A percentile compares a stretch with the other conserved stretches of the same genome.
Conservation (phyloP, 2,888 invertebrate genomes). For the Drosophila formosana region DNA sequence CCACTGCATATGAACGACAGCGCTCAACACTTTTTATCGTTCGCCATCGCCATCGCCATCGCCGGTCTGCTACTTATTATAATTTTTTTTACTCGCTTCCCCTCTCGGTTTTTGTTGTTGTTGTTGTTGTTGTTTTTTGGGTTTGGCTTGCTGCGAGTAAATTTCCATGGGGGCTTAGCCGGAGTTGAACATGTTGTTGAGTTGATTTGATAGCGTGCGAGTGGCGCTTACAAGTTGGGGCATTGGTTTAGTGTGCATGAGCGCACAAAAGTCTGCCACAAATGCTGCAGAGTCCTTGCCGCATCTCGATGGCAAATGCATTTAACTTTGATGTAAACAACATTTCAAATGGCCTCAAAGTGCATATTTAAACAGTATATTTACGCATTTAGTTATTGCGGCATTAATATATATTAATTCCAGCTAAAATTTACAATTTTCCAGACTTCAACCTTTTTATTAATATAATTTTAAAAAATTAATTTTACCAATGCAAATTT, state of each 20-base stretch:
- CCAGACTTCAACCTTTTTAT: too few relatives aligned
- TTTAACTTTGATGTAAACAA: slow-evolving; percentile 37
- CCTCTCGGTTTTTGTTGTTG: slow-evolving; percentile 1
- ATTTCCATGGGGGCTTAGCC: slow-evolving; percentile 74
- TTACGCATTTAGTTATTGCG: background rate
- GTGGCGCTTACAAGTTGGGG: slow-evolving; percentile 52
- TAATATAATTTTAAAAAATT: too few relatives aligned
- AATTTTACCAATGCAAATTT: too few relatives aligned
- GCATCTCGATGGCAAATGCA: slow-evolving; percentile 19
- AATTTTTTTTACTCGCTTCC: slow-evolving; percentile 41
- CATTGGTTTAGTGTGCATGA: slow-evolving; percentile 55
- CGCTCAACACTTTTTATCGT: slow-evolving; percentile 76
- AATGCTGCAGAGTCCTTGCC: slow-evolving; percentile 34
- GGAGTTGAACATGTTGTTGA: slow-evolving; percentile 57
- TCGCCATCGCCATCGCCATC: slow-evolving; percentile 56
- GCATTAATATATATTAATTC: too few relatives aligned
- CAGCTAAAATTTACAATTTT: too few relatives aligned
- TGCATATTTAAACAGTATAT: background rate
- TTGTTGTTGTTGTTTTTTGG: slow-evolving; percentile 10
- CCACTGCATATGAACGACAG: slow-evolving; percentile 76
- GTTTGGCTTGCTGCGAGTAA: slow-evolving; percentile 45
- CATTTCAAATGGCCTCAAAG: slow-evolving; percentile 19
- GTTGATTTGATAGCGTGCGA: slow-evolving; percentile 67
- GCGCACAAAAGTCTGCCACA: slow-evolving; percentile 57
- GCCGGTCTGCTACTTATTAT: slow-evolving; percentile 73